These are phyloP conservation scores for Macropodus opercularis DNA, from an alignment of 2,797 vertebrate species.

Conservation along the genomic window DNA sequence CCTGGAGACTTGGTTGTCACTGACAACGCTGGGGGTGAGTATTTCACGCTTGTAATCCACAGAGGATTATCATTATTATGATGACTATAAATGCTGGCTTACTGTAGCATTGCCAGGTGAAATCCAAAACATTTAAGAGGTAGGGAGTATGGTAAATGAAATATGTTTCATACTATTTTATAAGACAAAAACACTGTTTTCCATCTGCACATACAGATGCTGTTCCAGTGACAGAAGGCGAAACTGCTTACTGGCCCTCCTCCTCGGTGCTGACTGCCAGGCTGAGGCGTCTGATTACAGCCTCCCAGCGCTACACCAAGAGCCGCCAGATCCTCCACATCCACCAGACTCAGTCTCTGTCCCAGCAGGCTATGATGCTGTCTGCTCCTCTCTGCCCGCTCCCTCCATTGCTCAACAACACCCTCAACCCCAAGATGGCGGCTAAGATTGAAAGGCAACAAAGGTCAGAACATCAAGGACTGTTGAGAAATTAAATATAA, in stretches of 20 bases:
- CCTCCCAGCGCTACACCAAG: conserved; percentile 95
- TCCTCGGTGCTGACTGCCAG: conserved; percentile 93
- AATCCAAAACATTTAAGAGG: conserved; percentile 1
- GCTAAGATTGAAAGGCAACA: conserved; percentile 98
- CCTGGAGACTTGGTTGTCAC: conserved; percentile 95
- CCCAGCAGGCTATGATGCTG: conserved; percentile 80
- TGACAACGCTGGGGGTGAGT: conserved; percentile 88
- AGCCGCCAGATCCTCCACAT: conserved; percentile 93
- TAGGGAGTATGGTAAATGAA: not conserved
- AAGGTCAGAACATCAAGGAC: conserved; percentile 79
- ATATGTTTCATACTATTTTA: not conserved
- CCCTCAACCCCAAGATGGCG: conserved; percentile 94
- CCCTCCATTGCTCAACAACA: conserved; percentile 86
- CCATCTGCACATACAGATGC: conserved; percentile 82
- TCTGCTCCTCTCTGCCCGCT: conserved; percentile 84
- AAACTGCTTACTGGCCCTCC: conserved; percentile 93
- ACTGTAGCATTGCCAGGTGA: conserved; percentile 1
- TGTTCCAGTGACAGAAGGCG: conserved; percentile 85
- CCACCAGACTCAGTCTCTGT: conserved; percentile 82
- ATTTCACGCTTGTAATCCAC: conserved; percentile 41
- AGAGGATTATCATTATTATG: conserved; percentile 22
- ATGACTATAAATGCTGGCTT: conserved; percentile 4
- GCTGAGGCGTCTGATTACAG: conserved; percentile 94
- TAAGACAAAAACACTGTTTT: not conserved
- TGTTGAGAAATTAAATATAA: not conserved